Evolutionary conservation across 2,797 vertebrate species (phyloP).

Genomic region (Coilia nasus): DNA sequence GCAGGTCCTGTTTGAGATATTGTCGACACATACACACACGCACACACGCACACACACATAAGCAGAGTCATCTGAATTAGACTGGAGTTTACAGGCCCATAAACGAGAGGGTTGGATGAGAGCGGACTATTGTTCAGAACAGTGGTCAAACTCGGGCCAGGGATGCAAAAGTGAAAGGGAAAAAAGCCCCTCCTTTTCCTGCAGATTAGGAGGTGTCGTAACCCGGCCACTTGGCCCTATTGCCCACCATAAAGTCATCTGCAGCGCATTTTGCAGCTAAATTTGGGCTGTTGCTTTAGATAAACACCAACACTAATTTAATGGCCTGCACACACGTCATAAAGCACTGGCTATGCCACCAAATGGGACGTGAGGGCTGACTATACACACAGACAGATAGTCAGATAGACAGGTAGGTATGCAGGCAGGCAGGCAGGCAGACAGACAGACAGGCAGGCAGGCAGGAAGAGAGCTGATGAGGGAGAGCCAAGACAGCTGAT

Average conservation of each 20-base stretch:
- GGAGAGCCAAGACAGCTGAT: constrained; percentile 45
- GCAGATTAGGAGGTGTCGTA: constrained; percentile 47
- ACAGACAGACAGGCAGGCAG: constrained; percentile 65
- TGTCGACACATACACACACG: neutral
- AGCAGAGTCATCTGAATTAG: constrained; percentile 9
- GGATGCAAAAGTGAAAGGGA: constrained; percentile 61
- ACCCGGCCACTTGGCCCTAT: constrained; percentile 77
- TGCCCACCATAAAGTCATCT: constrained; percentile 84
- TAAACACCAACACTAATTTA: constrained; percentile 83
- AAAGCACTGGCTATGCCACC: constrained; percentile 78
- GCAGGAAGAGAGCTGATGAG: constrained; percentile 59
- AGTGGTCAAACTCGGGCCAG: constrained; percentile 44
- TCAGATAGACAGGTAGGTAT: too few species aligned
- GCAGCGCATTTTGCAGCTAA: constrained; percentile 52
- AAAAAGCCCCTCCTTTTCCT: constrained; percentile 57
- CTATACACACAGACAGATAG: neutral
- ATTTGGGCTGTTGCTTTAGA: constrained; percentile 75
- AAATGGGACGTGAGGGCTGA: constrained; percentile 69
- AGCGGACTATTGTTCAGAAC: constrained; percentile 40
- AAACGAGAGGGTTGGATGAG: constrained; percentile 34
- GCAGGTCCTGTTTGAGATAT: neutral
- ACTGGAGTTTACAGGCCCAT: constrained; percentile 44
- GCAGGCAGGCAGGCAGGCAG: neutral
- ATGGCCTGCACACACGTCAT: constrained; percentile 80
- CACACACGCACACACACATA: constrained; percentile 18